phyloP scores from a whole-genome alignment of 2,888 invertebrate genomes.

The Philereme transversata region DNA sequence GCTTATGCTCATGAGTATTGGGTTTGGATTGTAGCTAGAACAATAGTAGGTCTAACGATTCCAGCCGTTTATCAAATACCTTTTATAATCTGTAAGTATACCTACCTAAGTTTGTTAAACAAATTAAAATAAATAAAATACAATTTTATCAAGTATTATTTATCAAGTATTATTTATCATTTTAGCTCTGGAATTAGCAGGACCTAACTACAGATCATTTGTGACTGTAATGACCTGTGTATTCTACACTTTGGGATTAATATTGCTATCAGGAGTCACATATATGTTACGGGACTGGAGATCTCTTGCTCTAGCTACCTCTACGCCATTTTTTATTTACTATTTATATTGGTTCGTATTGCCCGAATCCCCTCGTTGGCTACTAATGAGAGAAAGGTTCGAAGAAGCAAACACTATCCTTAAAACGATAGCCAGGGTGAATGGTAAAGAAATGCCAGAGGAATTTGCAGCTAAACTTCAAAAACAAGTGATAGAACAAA shows the following conservation, averaged over 20 bases:
- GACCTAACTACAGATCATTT: slow-evolving; percentile 95
- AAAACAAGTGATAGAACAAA: slow-evolving; percentile 87
- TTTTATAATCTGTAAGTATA: slow-evolving; percentile 93
- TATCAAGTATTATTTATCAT: slow-evolving; percentile 36
- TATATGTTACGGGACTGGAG: slow-evolving; percentile 94
- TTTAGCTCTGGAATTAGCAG: slow-evolving; percentile 94
- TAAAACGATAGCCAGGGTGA: slow-evolving; percentile 90
- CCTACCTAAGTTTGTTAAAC: not conserved
- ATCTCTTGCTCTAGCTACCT: slow-evolving; percentile 90
- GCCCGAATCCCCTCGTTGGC: slow-evolving; percentile 96
- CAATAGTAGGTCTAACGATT: slow-evolving; percentile 94
- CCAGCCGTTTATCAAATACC: slow-evolving; percentile 97
- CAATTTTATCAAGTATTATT: not conserved
- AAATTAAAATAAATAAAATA: slow-evolving; percentile 1
- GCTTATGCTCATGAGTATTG: slow-evolving; percentile 91
- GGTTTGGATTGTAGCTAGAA: slow-evolving; percentile 92
- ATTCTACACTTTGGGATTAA: slow-evolving; percentile 94
- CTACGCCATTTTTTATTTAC: slow-evolving; percentile 92
- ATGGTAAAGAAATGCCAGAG: slow-evolving; percentile 89
- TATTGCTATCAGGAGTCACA: slow-evolving; percentile 92
- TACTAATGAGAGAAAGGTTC: slow-evolving; percentile 91
- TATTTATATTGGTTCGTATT: slow-evolving; percentile 93
- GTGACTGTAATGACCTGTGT: slow-evolving; percentile 96
- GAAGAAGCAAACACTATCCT: slow-evolving; percentile 92
- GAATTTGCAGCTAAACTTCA: slow-evolving; percentile 89